phyloP scores from a whole-genome alignment of 2,888 invertebrate species.

The Chaetogeoica ovagalla region DNA sequence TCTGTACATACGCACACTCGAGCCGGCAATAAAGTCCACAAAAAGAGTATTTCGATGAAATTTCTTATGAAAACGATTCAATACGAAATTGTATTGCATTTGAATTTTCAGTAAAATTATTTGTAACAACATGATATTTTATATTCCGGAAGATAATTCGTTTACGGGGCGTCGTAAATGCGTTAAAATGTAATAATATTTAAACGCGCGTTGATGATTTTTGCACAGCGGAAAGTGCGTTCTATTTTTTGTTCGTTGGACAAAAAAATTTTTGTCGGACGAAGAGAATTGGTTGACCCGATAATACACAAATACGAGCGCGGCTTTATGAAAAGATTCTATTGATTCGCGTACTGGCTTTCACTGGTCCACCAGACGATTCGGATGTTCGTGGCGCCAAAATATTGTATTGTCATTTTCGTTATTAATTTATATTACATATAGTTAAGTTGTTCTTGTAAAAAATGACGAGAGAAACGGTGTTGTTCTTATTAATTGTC shows the following conservation, averaged over 20 bases:
- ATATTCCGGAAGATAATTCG: too few relatives aligned
- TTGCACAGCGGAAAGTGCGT: not conserved
- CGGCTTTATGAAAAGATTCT: constrained; percentile 34
- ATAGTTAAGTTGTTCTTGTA: not conserved
- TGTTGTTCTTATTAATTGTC: not conserved
- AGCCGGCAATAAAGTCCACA: too few relatives aligned
- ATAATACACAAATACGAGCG: constrained; percentile 17
- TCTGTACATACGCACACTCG: too few relatives aligned
- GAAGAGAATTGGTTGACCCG: constrained; percentile 39
- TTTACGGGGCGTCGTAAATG: too few relatives aligned
- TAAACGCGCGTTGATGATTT: not conserved
- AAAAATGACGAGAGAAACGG: not conserved
- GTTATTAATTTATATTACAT: not conserved
- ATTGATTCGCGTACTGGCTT: constrained; percentile 28
- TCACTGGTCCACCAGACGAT: constrained; percentile 34
- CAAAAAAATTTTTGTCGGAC: not conserved
- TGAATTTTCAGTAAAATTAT: too few relatives aligned
- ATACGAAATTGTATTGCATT: too few relatives aligned
- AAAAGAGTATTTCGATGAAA: too few relatives aligned
- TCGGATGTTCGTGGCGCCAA: constrained; percentile 26
- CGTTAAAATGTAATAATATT: too few relatives aligned
- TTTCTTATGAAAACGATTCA: too few relatives aligned
- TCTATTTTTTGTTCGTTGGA: constrained; percentile 8
- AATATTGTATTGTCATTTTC: constrained; percentile 5
- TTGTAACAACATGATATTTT: too few relatives aligned